A percentile compares a stretch with the other conserved stretches of the same genome.
These are phyloP conservation scores for Barnardius zonarius DNA, from an alignment of 2,113 vertebrate genomes.

Conservation along the genomic window DNA sequence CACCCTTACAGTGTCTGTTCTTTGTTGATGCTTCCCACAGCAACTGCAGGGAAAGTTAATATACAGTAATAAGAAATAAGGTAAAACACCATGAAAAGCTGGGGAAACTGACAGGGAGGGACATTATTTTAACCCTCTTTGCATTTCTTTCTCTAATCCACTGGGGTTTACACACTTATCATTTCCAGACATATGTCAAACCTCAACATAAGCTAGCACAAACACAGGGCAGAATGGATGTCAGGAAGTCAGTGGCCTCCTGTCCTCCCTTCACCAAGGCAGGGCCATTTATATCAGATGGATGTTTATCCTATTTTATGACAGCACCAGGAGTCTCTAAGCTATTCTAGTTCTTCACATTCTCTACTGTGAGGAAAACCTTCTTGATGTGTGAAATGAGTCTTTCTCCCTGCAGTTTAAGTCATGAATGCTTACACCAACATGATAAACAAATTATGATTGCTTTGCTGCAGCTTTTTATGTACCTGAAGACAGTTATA, in stretches of 20 bases:
- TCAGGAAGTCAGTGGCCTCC: neutral
- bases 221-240: neutral
- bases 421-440: neutral
- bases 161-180: neutral
- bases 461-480: neutral
- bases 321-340: neutral
- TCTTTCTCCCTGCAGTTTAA: neutral
- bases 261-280: neutral
- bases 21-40: neutral
- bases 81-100: neutral
- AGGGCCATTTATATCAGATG: neutral
- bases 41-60: neutral
- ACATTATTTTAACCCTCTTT: neutral
- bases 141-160: neutral
- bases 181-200: neutral
- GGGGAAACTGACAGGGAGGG: neutral
- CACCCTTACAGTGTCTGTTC: neutral
- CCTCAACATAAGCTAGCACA: neutral
- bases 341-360: neutral
- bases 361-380: neutral
- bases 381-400: neutral
- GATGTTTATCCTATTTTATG: neutral
- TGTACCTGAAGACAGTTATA: neutral
- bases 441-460: neutral
- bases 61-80: rapidly evolving